Base-by-base conservation (phyloP, 2,888 invertebrate species). In the Netelia fuscicornis region DNA sequence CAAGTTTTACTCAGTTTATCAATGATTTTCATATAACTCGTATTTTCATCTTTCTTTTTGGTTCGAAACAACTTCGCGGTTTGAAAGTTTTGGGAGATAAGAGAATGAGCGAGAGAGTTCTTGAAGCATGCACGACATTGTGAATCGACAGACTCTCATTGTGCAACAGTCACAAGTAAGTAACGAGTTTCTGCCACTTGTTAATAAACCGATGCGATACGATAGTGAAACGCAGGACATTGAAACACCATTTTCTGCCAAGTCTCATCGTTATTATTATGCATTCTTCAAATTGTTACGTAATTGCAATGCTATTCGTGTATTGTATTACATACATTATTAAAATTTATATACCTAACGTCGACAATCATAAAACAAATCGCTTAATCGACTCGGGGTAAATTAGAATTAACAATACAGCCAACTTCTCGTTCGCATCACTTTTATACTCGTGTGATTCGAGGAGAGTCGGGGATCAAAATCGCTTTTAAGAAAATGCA, bases 221-320 rank as follows among this genome's bases (percentile, higher is more conserved):
- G 6, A 48, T 1, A 48, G 11, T 48, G 3, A 48, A 48, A 48
- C 48, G 10, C 11, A 48, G 48, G 48, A 48, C 3, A 48, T 10
- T 48, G 48, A 48, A 48, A 48, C 11, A 10, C 11, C 48, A n/a
- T 17, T 62, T 74, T 23, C 30, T 62, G 2, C n/a, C 11, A 74
- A 17, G 52, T 76, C 17, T 42, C 42, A 76, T 65, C 56, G 44
- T 64, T 76, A 76, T 76, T 65, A 76, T 65, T 65, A 56, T 65
- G 54, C 54, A 76, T 65, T 76, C 54, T 37, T 8, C 37, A 37
- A 37, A 11, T 76, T 76, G 65, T 42, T 60, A 74, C 37, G 75
- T 64, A 64, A 76, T 76, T 76, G 25, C 54, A 56, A 65, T 20
- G 76, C 76, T 56, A 76, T 54, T 65, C 42, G 54, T 76, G 65